Evolutionary conservation across 2,797 vertebrate species (phyloP).

Genomic region (Brachymystax lenok): DNA sequence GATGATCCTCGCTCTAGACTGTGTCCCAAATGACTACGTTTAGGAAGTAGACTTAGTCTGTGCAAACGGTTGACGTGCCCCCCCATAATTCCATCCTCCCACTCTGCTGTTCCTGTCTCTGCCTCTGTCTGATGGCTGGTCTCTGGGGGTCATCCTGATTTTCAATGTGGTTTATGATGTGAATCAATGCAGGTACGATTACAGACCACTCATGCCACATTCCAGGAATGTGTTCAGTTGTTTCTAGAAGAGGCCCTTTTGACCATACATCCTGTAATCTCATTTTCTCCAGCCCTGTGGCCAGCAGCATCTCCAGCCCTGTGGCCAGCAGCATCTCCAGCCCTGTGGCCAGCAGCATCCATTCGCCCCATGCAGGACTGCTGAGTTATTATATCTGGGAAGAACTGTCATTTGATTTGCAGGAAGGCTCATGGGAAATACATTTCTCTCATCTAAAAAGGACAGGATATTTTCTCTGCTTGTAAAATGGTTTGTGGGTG

Average conservation of each 20-base stretch:
- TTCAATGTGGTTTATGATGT: conserved; percentile 55
- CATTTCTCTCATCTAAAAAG: conserved; percentile 8
- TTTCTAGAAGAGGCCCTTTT: conserved; percentile 61
- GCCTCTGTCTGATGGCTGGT: not conserved
- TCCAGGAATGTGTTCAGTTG: conserved; percentile 67
- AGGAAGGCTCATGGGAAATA: not conserved
- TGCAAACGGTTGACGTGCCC: conserved; percentile 3
- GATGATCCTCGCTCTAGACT: too few species aligned
- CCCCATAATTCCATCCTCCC: conserved; percentile 1
- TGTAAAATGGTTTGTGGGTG: not conserved
- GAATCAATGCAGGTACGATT: conserved; percentile 58
- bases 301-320: not conserved
- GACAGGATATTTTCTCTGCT: not conserved
- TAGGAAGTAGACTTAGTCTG: not conserved
- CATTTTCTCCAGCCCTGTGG: conserved; percentile 35
- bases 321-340: not conserved
- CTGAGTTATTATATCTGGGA: conserved; percentile 22
- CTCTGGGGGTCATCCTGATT: conserved; percentile 42
- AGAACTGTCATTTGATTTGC: conserved; percentile 21
- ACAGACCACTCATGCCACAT: conserved; percentile 49
- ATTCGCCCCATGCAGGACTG: conserved; percentile 4
- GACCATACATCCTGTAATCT: conserved; percentile 54
- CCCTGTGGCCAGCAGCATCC: conserved; percentile 31
- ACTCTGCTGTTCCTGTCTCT: conserved; percentile 19
- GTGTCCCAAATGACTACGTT: too few species aligned